Evolutionary conservation across 2,113 vertebrate species (phyloP).

Genomic region (Macrotis lagotis): DNA sequence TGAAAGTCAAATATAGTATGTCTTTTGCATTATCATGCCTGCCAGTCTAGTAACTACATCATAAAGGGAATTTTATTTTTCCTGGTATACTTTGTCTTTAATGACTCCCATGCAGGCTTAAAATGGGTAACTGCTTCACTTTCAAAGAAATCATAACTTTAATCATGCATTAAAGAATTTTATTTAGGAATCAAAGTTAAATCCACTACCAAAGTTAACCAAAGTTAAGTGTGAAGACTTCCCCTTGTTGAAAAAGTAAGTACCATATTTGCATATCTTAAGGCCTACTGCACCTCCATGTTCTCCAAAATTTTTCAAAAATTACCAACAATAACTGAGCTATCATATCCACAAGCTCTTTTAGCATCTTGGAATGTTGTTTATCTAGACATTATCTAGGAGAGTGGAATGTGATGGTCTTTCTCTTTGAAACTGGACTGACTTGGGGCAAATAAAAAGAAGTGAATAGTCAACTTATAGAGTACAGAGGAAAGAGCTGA

Average conservation of each 20-base stretch:
- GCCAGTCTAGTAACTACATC: background rate
- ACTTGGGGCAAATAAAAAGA: no score
- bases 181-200: background rate
- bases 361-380: no score
- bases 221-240: no score
- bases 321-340: background rate
- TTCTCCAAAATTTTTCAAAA: background rate
- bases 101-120: background rate
- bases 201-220: no score
- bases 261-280: background rate
- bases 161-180: background rate
- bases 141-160: background rate
- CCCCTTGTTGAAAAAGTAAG: no score
- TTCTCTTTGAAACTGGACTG: no score
- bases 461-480: no score
- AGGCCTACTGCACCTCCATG: background rate
- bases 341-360: background rate
- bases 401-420: no score
- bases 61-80: background rate
- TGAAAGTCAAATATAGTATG: background rate
- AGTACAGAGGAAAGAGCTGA: no score
- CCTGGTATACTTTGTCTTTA: background rate
- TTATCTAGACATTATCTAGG: no score
- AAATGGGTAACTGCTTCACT: background rate
- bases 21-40: background rate